Conservation (phyloP, 2,797 vertebrate species). For the Phrynocephalus forsythii region DNA sequence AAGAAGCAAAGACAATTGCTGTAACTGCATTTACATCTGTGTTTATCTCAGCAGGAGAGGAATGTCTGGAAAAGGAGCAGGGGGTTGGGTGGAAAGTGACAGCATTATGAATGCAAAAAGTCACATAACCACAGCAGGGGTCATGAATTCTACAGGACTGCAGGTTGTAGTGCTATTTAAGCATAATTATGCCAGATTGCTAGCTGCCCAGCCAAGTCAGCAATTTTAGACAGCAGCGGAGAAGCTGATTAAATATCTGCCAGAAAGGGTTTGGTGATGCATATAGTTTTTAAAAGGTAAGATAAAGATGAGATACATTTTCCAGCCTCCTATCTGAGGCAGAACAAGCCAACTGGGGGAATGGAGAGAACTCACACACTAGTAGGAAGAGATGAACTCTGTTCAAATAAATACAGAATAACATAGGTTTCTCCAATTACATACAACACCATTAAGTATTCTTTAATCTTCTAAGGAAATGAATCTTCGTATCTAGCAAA, state of each 20-base stretch:
- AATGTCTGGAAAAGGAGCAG: slow-evolving; percentile 9
- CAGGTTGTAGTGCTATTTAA: slow-evolving; percentile 1
- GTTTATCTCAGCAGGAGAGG: slow-evolving; percentile 31
- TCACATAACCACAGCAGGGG: not conserved
- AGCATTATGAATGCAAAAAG: not conserved
- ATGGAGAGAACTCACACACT: not conserved
- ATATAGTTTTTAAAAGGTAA: not conserved
- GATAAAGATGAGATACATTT: not conserved
- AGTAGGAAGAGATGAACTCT: not conserved
- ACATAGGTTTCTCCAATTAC: not conserved
- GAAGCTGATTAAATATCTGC: not conserved
- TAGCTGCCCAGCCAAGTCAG: not conserved
- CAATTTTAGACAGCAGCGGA: not conserved
- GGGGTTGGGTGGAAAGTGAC: not conserved
- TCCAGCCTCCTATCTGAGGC: not conserved
- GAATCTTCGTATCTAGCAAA: not conserved
- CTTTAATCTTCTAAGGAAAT: not conserved
- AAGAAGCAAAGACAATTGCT: slow-evolving; percentile 24
- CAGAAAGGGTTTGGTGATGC: not conserved
- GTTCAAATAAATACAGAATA: not conserved
- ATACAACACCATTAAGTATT: not conserved
- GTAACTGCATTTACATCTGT: slow-evolving; percentile 23
- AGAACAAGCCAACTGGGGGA: not conserved
- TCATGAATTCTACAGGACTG: not conserved
- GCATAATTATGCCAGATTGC: not conserved